These are phyloP conservation scores for Gadus macrocephalus DNA, from an alignment of 2,113 vertebrate species.

Conservation along the genomic window DNA sequence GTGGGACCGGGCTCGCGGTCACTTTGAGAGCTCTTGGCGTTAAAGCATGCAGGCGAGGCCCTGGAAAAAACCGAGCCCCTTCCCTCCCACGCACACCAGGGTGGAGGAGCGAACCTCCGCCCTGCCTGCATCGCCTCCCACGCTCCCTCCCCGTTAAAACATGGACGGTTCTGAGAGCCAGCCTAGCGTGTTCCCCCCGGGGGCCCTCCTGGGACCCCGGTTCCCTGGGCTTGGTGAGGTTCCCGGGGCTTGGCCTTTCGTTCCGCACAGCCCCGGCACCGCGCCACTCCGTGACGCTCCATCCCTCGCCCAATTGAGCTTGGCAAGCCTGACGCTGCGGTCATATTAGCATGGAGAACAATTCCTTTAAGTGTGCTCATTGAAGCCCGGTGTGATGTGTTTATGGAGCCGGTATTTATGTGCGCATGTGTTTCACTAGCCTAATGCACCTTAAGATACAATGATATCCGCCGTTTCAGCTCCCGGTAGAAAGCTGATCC, in stretches of 20 bases:
- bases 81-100: conserved; percentile 11
- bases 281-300: conserved; percentile 49
- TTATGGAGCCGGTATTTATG: neutral
- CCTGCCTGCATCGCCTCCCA: too few relatives aligned
- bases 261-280: conserved; percentile 43
- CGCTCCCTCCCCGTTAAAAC: conserved; percentile 21
- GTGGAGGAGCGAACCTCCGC: too few relatives aligned
- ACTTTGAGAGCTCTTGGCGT: too few relatives aligned
- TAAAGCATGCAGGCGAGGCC: too few relatives aligned
- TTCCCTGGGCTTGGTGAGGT: conserved; percentile 25
- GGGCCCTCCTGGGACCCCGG: conserved; percentile 41
- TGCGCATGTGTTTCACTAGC: neutral
- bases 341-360: conserved; percentile 38
- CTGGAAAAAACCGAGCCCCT: conserved; percentile 39
- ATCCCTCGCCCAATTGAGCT: conserved; percentile 60
- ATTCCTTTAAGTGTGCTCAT: conserved; percentile 32
- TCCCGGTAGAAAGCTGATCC: too few relatives aligned
- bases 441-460: neutral
- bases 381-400: conserved; percentile 1
- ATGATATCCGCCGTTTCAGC: neutral
- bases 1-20: too few relatives aligned
- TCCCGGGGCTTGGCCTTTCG: conserved; percentile 56
- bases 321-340: conserved; percentile 53
- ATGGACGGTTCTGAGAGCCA: conserved; percentile 29
- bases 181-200: conserved; percentile 19